These are phyloP conservation scores for Catocala fraxini DNA, from an alignment of 2,888 invertebrate species.

Conservation along the genomic window DNA sequence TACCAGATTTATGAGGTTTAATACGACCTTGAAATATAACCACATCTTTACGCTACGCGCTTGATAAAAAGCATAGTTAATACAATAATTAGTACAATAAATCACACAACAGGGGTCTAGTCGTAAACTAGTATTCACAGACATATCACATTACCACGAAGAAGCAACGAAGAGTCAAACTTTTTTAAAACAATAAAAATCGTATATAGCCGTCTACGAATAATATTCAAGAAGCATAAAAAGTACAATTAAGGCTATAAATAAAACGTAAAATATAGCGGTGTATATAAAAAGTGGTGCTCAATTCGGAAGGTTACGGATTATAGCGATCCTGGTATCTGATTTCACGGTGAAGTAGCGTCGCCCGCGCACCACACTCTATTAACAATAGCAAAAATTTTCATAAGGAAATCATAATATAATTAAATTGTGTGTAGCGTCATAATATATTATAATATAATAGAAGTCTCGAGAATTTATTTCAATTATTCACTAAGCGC, in stretches of 20 bases:
- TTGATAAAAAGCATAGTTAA: constrained; percentile 8
- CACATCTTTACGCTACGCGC: no score
- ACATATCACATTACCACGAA: constrained; percentile 10
- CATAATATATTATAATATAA: neutral
- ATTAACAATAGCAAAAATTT: neutral
- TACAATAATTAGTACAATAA: constrained; percentile 24
- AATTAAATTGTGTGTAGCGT: neutral
- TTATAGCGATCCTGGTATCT: constrained; percentile 11
- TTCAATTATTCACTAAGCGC: no score
- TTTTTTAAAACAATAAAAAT: constrained; percentile 24
- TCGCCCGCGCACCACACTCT: constrained; percentile 1
- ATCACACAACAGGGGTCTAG: constrained; percentile 27
- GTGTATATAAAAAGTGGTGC: constrained; percentile 5
- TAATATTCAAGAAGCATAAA: constrained; percentile 19
- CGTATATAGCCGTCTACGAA: constrained; percentile 13
- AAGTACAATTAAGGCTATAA: constrained; percentile 25
- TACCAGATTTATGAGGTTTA: no score
- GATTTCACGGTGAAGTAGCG: constrained; percentile 24
- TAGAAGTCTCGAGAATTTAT: no score
- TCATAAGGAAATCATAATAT: constrained; percentile 1
- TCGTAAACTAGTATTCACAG: constrained; percentile 21
- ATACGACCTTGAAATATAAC: no score
- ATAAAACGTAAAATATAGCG: constrained; percentile 19
- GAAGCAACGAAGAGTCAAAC: constrained; percentile 12
- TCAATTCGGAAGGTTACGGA: constrained; percentile 24